Evolutionary conservation across 2,888 invertebrate genomes (phyloP).

Genomic region (Crematogaster levior): DNA sequence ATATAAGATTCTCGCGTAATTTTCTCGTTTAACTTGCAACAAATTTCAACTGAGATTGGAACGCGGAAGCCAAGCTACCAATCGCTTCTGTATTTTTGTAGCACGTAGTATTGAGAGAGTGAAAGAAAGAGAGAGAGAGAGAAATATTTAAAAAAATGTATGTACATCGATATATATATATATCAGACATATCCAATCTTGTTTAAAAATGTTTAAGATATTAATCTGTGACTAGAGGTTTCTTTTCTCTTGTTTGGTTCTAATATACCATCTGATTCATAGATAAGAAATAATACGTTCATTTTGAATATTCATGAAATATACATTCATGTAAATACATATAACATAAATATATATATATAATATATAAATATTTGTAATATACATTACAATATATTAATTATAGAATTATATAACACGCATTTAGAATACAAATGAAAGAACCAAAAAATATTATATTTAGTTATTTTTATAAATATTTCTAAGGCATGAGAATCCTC

Average conservation of each 20-base stretch:
- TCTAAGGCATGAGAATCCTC: background rate
- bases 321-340: background rate
- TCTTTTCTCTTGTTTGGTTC: background rate
- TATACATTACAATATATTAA: background rate
- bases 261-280: background rate
- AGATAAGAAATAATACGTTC: background rate
- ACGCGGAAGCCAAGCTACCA: slow-evolving; percentile 12
- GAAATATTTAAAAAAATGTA: background rate
- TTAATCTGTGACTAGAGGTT: background rate
- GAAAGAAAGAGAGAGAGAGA: background rate
- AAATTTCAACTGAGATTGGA: slow-evolving; percentile 27
- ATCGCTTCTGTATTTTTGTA: slow-evolving; percentile 26
- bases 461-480: background rate
- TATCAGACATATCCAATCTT: background rate
- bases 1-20: too few species aligned
- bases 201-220: background rate
- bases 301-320: background rate
- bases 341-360: too few species aligned
- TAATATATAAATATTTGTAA: too few species aligned
- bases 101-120: background rate
- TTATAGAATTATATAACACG: too few species aligned
- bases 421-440: background rate
- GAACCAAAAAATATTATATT: background rate
- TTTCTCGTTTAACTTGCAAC: background rate
- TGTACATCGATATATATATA: background rate